A percentile compares a stretch with the other conserved stretches of the same genome.
Conservation (phyloP, 1,140 invertebrate genomes). For the Drusus annulatus region DNA sequence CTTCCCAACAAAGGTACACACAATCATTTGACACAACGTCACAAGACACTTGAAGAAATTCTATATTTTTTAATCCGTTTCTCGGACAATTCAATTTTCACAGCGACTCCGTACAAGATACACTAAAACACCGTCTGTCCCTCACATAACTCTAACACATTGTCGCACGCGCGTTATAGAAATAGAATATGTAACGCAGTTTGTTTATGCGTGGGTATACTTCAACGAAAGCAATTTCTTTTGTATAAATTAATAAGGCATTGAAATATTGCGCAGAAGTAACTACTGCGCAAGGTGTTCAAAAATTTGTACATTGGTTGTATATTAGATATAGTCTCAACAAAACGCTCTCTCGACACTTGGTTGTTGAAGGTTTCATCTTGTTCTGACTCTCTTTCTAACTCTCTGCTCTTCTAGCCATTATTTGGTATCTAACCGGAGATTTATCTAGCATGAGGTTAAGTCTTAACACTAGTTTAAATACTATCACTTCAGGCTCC, state of each 20-base stretch:
- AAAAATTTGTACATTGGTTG: conserved; percentile 15
- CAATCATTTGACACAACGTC: conserved; percentile 53
- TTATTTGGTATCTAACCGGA: not conserved
- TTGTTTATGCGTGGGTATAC: too few relatives aligned
- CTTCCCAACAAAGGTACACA: conserved; percentile 50
- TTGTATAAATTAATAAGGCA: conserved; percentile 27
- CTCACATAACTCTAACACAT: not conserved
- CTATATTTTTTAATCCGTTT: conserved; percentile 45
- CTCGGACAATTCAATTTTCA: conserved; percentile 30
- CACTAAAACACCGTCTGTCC: too few relatives aligned
- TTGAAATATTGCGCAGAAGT: conserved; percentile 1
- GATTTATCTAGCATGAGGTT: conserved; percentile 1
- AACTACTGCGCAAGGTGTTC: conserved; percentile 7
- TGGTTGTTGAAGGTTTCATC: too few relatives aligned
- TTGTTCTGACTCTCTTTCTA: not conserved
- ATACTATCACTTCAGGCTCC: conserved; percentile 12
- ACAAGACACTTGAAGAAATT: conserved; percentile 57
- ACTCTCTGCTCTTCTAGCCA: not conserved
- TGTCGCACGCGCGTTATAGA: not conserved
- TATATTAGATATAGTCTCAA: not conserved
- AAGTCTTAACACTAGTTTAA: conserved; percentile 25
- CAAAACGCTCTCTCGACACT: too few relatives aligned
- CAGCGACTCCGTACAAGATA: not conserved
- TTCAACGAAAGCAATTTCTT: conserved; percentile 5
- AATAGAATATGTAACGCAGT: too few relatives aligned